A percentile compares a stretch with the other conserved stretches of the same genome.
phyloP scores from a whole-genome alignment of 2,888 invertebrate species.

The Thyatira batis region DNA sequence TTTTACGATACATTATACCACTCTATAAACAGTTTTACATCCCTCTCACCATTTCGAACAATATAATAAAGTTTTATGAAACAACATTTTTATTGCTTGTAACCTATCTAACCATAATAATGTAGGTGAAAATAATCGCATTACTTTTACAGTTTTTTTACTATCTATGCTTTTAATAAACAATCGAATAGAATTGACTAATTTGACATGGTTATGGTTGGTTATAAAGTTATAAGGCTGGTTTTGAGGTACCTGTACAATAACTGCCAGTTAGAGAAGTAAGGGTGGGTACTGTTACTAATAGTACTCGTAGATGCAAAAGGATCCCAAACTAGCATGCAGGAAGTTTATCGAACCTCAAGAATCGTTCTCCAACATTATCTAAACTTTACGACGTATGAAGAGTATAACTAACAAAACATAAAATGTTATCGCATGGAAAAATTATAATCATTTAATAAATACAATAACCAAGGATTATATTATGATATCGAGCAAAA shows the following conservation, averaged over 20 bases:
- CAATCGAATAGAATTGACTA: not conserved
- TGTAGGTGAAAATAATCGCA: not conserved
- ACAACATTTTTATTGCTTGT: conserved; percentile 20
- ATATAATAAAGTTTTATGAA: conserved; percentile 36
- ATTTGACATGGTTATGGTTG: not conserved
- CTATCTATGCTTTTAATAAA: not conserved
- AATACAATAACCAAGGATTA: conserved; percentile 21
- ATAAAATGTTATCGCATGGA: conserved; percentile 17
- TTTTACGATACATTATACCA: conserved; percentile 28
- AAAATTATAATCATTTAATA: conserved; percentile 22
- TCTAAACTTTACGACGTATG: too few species aligned
- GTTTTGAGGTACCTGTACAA: not conserved
- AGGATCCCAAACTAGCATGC: too few species aligned
- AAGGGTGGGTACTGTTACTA: too few species aligned
- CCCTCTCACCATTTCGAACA: conserved; percentile 28
- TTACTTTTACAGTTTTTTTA: not conserved
- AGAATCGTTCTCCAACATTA: too few species aligned
- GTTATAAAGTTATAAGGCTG: too few species aligned
- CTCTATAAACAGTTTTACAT: conserved; percentile 32
- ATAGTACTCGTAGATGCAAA: too few species aligned
- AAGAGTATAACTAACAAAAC: not conserved
- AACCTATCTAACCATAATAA: not conserved
- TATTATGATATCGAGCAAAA: conserved; percentile 26
- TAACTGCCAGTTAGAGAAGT: too few species aligned
- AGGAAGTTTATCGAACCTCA: too few species aligned